These are phyloP conservation scores for Procavia capensis DNA, from an alignment of 2,113 vertebrate genomes.

Conservation along the genomic window DNA sequence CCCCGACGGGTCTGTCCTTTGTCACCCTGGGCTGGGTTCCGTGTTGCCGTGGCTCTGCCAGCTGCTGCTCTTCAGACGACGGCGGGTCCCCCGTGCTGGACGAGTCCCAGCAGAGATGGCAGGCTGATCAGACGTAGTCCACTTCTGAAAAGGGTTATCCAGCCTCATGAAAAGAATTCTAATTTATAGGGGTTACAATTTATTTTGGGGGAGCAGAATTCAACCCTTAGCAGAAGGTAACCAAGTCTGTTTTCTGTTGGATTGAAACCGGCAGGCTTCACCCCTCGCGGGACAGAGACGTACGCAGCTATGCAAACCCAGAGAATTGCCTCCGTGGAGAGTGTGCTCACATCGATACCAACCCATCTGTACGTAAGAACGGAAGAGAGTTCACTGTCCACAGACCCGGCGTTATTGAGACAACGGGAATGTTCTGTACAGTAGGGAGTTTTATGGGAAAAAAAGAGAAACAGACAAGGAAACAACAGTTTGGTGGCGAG, in stretches of 20 bases:
- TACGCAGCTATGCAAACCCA: not conserved
- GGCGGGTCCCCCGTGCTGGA: no score
- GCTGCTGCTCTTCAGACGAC: no score
- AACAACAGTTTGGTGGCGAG: constrained; percentile 3
- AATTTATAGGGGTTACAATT: no score
- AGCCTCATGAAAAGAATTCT: no score
- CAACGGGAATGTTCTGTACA: constrained; percentile 61
- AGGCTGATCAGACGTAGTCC: no score
- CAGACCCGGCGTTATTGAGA: constrained; percentile 46
- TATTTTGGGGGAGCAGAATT: no score
- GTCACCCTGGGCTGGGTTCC: no score
- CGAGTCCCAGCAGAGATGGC: no score
- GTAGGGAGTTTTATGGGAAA: not conserved
- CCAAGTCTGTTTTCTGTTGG: not conserved
- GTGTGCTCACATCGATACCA: not conserved
- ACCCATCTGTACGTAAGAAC: not conserved
- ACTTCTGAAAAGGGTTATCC: no score
- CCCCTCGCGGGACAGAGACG: not conserved
- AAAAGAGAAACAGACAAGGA: not conserved
- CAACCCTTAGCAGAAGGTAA: not conserved
- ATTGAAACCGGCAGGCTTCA: constrained; percentile 64
- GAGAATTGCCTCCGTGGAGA: constrained; percentile 28
- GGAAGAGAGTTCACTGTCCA: not conserved
- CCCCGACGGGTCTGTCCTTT: no score
- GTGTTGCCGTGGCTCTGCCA: no score